These are phyloP conservation scores for Galaxias olidus DNA, from an alignment of 2,797 vertebrate genomes.

Conservation along the genomic window DNA sequence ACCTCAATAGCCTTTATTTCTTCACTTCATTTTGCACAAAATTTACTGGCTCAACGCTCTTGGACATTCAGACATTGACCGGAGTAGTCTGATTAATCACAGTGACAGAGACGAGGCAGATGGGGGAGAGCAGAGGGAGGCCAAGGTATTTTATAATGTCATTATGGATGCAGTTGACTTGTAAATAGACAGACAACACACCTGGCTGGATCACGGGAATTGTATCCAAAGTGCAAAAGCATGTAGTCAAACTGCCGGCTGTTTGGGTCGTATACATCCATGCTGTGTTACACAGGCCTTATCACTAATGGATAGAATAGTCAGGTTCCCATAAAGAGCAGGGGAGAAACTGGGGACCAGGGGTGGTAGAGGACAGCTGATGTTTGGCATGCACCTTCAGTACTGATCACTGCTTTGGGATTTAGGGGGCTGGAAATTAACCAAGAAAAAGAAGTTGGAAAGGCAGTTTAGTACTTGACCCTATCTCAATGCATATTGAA, in stretches of 20 bases:
- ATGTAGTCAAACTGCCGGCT: conserved; percentile 51
- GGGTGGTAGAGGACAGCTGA: neutral
- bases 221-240: conserved; percentile 57
- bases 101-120: conserved; percentile 42
- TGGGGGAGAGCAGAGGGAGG: neutral
- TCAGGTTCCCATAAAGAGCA: neutral
- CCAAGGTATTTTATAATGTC: neutral
- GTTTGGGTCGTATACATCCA: conserved; percentile 43
- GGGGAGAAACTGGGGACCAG: neutral
- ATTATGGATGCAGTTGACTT: neutral
- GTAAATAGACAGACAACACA: conserved; percentile 7
- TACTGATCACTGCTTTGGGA: too few relatives aligned
- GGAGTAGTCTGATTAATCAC: conserved; percentile 65
- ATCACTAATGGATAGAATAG: conserved; percentile 43
- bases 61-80: too few relatives aligned
- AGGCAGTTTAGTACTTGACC: too few relatives aligned
- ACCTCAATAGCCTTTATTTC: conserved; percentile 16
- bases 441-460: too few relatives aligned
- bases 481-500: too few relatives aligned
- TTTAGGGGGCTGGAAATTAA: too few relatives aligned
- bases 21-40: too few relatives aligned
- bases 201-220: neutral
- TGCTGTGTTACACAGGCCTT: neutral
- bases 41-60: too few relatives aligned
- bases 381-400: neutral